Base-by-base conservation (phyloP, 2,797 vertebrate genomes). In the Smutsia gigantea region DNA sequence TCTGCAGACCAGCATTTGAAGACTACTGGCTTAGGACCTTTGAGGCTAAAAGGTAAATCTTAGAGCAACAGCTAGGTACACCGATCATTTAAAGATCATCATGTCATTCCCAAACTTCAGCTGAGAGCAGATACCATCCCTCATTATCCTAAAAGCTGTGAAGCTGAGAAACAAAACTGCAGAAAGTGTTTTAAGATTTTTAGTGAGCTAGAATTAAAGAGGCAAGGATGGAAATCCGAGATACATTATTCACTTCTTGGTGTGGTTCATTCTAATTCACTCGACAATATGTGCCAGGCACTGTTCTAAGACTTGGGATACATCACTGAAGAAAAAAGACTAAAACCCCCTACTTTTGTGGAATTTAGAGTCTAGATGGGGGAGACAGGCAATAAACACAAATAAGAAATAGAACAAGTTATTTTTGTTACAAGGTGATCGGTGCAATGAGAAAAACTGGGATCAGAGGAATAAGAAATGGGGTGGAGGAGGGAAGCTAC, bases 41-140 rank as follows among this genome's bases (percentile, higher is more conserved):
- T 21, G 49, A 94, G 85, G 68, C 90, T 90, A 91, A 86, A 93
- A 93, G 37, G 68, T 49, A 89, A 96, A 89, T 57, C 49, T 72
- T 63, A 78, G n/a, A 88, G 57, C 71, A 87, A 53, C 12, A 63
- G 42, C 18, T 68, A 51, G 49, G 34, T 77, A 18, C 7, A 66
- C 12, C 64, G 69, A 27, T 34, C 71, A 77, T 21, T n/a, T 72
- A 84, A 93, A 31, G 66, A 66, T 81, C 69, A 86, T 51, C 57
- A 90, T 90, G 39, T 61, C 49, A 84, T 94, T 87, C 8, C n/a
- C 49, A 81, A 93, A 81, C 42, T 68, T 68, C 10, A 91, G 25
- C 66, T 19, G 3, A 89, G 27, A 59, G 49, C 49, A 85, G 57
- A 90, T 78, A 69, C 8, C 29, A 55, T 85, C 74, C 75, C 66